These are phyloP conservation scores for Colaptes auratus DNA, from an alignment of 2,113 vertebrate genomes.

Conservation along the genomic window DNA sequence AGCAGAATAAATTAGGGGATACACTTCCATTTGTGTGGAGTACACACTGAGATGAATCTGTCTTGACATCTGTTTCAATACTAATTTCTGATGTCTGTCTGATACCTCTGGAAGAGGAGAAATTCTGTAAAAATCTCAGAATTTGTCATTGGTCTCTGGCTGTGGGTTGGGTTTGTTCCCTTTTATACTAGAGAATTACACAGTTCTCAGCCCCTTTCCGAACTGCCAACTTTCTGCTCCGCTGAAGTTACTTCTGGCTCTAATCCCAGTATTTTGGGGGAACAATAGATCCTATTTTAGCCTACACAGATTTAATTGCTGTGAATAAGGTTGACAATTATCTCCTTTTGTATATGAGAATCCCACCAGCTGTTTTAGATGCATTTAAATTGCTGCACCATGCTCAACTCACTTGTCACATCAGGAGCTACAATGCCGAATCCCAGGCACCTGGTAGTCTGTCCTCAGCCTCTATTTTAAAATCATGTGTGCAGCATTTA, in stretches of 20 bases:
- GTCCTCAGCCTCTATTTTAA: neutral
- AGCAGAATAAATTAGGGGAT: constrained; percentile 3
- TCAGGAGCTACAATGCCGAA: neutral
- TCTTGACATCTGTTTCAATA: neutral
- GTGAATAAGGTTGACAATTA: constrained; percentile 67
- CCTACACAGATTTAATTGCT: constrained; percentile 64
- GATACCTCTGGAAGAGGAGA: neutral
- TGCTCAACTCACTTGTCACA: neutral
- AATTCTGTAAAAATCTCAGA: neutral
- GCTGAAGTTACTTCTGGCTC: constrained; percentile 46
- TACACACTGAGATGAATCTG: neutral
- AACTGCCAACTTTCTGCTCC: constrained; percentile 15
- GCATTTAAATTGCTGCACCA: neutral
- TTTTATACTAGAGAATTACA: neutral
- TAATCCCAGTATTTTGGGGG: constrained; percentile 21
- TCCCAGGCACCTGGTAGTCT: neutral
- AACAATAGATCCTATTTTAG: constrained; percentile 74
- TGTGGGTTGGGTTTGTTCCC: neutral
- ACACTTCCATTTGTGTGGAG: neutral
- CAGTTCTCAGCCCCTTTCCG: neutral
- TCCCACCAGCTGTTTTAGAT: constrained; percentile 58
- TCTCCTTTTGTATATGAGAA: constrained; percentile 59
- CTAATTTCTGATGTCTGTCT: neutral
- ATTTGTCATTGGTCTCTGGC: neutral
- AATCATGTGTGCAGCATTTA: neutral